Evolutionary conservation across 1,140 invertebrate species (phyloP).

Genomic region (Pteromalus puparum): DNA sequence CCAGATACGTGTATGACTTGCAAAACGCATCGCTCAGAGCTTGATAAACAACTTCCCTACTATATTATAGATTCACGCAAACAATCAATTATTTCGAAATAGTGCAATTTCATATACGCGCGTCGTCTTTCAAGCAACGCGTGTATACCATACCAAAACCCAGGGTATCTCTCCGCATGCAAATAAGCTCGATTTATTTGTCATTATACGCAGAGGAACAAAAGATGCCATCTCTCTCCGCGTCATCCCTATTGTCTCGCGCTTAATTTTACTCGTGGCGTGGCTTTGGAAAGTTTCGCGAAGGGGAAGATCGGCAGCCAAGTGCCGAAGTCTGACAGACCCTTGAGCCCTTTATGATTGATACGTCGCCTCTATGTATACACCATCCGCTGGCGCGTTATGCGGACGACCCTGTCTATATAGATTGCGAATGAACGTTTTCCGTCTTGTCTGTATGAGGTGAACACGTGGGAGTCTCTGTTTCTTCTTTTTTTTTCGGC

Average conservation of each 20-base stretch:
- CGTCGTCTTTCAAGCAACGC: neutral
- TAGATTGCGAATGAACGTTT: neutral
- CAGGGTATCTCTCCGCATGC: neutral
- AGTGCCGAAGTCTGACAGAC: conserved; percentile 54
- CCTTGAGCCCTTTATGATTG: conserved; percentile 62
- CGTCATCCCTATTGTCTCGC: conserved; percentile 5
- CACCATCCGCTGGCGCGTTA: conserved; percentile 41
- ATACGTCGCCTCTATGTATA: conserved; percentile 54
- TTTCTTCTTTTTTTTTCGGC: neutral
- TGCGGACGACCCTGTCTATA: neutral
- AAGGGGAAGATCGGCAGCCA: conserved; percentile 34
- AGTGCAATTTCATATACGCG: too few species aligned
- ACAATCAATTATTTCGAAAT: too few species aligned
- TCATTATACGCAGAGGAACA: neutral
- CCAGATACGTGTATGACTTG: neutral
- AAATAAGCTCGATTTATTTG: conserved; percentile 23
- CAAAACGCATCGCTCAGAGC: neutral
- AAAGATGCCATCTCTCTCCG: neutral
- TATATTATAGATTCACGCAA: neutral
- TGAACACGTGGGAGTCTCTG: neutral
- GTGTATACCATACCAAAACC: neutral
- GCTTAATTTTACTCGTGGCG: neutral
- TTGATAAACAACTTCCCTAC: neutral
- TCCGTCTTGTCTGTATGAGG: neutral
- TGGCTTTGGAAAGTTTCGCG: neutral